Conservation (phyloP, 2,113 vertebrate genomes). For the Nerophis ophidion region DNA sequence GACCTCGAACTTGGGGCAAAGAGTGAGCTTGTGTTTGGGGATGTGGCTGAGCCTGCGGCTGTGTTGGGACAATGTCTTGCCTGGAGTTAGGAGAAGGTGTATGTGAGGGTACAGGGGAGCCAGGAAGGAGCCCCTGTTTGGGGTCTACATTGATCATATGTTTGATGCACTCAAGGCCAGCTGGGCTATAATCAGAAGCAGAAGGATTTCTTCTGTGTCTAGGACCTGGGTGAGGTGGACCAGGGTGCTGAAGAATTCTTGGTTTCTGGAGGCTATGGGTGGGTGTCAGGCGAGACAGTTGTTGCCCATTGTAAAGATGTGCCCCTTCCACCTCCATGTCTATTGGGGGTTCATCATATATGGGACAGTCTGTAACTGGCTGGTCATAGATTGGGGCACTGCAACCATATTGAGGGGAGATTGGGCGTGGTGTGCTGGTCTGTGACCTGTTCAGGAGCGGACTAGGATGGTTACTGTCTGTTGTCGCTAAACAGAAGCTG, state of each 20-base stretch:
- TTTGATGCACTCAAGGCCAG: conserved; percentile 85
- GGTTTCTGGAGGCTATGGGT: conserved; percentile 73
- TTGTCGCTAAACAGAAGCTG: conserved; percentile 77
- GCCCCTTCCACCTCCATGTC: conserved; percentile 82
- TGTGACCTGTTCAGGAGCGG: conserved; percentile 67
- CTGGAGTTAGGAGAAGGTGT: conserved; percentile 51
- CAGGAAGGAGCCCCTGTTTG: conserved; percentile 54
- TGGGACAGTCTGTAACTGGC: conserved; percentile 77
- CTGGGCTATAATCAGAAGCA: conserved; percentile 81
- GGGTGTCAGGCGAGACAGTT: conserved; percentile 63
- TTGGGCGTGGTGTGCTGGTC: conserved; percentile 69
- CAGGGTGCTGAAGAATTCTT: conserved; percentile 75
- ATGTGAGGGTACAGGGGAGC: conserved; percentile 51
- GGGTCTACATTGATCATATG: conserved; percentile 86
- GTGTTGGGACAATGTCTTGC: conserved; percentile 45
- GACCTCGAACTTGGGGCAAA: conserved; percentile 58
- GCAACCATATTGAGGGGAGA: conserved; percentile 76
- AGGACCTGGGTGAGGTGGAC: conserved; percentile 61
- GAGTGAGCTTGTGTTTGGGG: conserved; percentile 58
- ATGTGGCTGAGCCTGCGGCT: conserved; percentile 34
- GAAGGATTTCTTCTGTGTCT: conserved; percentile 73
- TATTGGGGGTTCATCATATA: conserved; percentile 84
- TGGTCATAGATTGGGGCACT: conserved; percentile 79
- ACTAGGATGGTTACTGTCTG: conserved; percentile 58
- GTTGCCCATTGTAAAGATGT: conserved; percentile 57